Evolutionary conservation across 2,888 invertebrate genomes (phyloP).

Genomic region (Tricholauxania praeusta): DNA sequence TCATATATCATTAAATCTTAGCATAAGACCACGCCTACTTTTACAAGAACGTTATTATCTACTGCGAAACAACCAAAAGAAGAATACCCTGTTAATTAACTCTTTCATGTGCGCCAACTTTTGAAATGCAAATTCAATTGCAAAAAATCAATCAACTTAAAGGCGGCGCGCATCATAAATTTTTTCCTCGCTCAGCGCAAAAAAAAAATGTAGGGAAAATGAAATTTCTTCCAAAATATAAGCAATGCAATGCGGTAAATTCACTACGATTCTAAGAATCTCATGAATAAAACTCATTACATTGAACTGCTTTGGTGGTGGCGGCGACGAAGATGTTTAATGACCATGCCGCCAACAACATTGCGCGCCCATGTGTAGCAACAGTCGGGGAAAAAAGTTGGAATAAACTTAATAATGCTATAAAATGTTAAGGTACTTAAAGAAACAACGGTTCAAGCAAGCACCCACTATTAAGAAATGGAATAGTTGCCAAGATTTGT

Average conservation of each 20-base stretch:
- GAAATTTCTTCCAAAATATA: neutral
- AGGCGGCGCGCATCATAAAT: too few species aligned
- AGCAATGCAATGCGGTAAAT: neutral
- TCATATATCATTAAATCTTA: too few species aligned
- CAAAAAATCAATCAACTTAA: neutral
- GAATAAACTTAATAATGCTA: neutral
- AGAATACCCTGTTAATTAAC: slow-evolving; percentile 4
- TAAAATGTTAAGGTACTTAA: too few species aligned
- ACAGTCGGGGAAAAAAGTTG: slow-evolving; percentile 12
- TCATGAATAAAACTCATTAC: slow-evolving; percentile 36
- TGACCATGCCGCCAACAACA: neutral
- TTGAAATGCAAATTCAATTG: neutral
- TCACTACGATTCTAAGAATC: slow-evolving; percentile 8
- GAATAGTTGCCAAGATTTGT: too few species aligned
- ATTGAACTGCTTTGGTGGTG: neutral
- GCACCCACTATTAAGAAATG: too few species aligned
- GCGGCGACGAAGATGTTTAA: slow-evolving; percentile 14
- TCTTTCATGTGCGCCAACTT: neutral
- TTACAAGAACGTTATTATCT: too few species aligned
- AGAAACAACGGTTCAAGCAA: too few species aligned
- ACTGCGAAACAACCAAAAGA: neutral
- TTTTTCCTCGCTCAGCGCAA: neutral
- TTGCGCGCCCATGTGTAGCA: slow-evolving; percentile 14
- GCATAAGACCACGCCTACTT: too few species aligned
- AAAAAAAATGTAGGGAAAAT: neutral